Evolutionary conservation across 1,140 invertebrate genomes (phyloP), one percentile per base, ranked within the genome.

Genomic region (Meteorus sp.): DNA sequence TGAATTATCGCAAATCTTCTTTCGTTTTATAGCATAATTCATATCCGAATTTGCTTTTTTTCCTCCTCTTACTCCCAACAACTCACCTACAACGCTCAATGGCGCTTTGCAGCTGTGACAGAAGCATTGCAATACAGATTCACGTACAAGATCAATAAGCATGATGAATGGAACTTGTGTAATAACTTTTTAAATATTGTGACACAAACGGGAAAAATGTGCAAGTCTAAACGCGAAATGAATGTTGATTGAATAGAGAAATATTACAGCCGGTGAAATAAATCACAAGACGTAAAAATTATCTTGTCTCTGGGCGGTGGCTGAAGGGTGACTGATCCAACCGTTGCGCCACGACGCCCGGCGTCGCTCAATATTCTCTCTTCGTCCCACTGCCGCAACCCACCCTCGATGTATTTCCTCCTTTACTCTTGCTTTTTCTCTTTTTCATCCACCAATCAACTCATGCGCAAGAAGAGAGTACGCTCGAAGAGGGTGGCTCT

Each of bases 121-220:
- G 82, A 93, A 92, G 83, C 90, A 93, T 83, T 91, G 89, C 85
- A 92, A 84, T 74, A 93, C 88, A 68, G 90, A 92, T 77, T 92
- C 89, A 76, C 88, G 87, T 72, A 93, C 89, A 69, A 92, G 85
- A 79, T 85, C 88, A 82, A 92, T 89, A 81, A 92, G 80, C 90
- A 93, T 92, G 64, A 77, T 85, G 79, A 69, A 45, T 35, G 20
- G 7, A 56, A n/a, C n/a, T n/a, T n/a, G n/a, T n/a, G n/a, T n/a
- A n/a, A n/a, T n/a, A n/a, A n/a, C n/a, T n/a, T n/a, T n/a, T n/a
- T n/a, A n/a, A n/a, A n/a, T n/a, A 19, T 4, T 13, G 6, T 3
- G 5, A 22, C 6, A 23, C 15, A 19, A 52, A 39, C 3, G 27
- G 1, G 22, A 41, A 27, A 44, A 25, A 35, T 13, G 37, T n/a